Percentiles rank a stretch among this genome's conserved stretches.
Conservation (phyloP, 2,888 invertebrate species). For the Rhogogaster chlorosoma region DNA sequence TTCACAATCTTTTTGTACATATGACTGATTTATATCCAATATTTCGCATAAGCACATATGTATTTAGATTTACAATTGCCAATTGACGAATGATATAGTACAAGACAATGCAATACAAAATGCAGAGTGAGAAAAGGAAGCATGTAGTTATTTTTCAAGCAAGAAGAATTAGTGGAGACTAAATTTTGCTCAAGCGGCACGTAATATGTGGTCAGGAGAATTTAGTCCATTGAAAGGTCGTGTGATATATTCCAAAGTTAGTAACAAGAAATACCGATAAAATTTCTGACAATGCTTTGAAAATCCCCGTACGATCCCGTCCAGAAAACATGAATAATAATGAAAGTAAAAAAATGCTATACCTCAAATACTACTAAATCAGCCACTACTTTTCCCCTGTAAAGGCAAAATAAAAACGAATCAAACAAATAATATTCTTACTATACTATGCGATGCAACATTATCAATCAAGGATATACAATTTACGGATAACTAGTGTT, state of each 20-base stretch:
- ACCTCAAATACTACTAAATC: slow-evolving; percentile 72
- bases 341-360: slow-evolving; percentile 66
- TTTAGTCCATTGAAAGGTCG: not conserved
- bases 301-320: slow-evolving; percentile 17
- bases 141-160: not conserved
- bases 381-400: slow-evolving; percentile 72
- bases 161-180: not conserved
- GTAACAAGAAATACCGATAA: not conserved
- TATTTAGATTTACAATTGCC: not conserved
- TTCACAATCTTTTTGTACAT: not conserved
- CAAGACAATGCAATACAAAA: not conserved
- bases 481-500: not conserved
- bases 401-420: slow-evolving; percentile 66
- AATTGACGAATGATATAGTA: not conserved
- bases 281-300: not conserved
- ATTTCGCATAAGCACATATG: not conserved
- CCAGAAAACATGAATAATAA: slow-evolving; percentile 61
- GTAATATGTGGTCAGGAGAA: not conserved
- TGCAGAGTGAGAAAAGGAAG: not conserved
- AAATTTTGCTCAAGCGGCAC: not conserved
- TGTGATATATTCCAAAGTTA: not conserved
- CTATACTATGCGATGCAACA: slow-evolving; percentile 26
- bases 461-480: slow-evolving; percentile 11
- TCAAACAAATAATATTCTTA: slow-evolving; percentile 38
- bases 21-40: not conserved